These are phyloP conservation scores for Myotis myotis DNA, from an alignment of 2,797 vertebrate species.

Conservation along the genomic window DNA sequence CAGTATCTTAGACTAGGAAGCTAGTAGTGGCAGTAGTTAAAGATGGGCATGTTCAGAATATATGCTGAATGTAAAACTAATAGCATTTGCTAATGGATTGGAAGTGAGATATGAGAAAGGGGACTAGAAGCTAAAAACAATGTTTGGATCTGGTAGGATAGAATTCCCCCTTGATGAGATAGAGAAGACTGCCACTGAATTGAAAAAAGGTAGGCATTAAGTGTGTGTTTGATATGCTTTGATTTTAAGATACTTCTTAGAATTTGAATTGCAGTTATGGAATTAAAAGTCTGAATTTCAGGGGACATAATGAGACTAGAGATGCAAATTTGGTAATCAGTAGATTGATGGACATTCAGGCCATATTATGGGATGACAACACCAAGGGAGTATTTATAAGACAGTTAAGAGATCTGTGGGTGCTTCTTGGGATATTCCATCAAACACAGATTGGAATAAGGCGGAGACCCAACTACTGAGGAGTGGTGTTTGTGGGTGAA, in stretches of 20 bases:
- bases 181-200: background rate
- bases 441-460: background rate
- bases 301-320: background rate
- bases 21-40: background rate
- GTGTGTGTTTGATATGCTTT: background rate
- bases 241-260: background rate
- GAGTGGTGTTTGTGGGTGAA: background rate
- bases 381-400: background rate
- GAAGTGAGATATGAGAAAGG: background rate
- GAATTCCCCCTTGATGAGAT: background rate
- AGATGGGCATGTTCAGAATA: background rate
- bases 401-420: background rate
- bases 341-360: background rate
- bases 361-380: background rate
- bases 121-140: background rate
- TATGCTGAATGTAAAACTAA: background rate
- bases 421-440: background rate
- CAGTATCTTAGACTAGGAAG: background rate
- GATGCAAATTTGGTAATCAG: background rate
- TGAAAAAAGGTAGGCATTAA: background rate
- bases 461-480: background rate
- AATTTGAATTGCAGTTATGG: background rate
- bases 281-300: background rate
- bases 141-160: background rate
- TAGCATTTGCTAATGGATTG: background rate